Conservation (phyloP, 2,113 vertebrate species). For the Oophaga pumilio region DNA sequence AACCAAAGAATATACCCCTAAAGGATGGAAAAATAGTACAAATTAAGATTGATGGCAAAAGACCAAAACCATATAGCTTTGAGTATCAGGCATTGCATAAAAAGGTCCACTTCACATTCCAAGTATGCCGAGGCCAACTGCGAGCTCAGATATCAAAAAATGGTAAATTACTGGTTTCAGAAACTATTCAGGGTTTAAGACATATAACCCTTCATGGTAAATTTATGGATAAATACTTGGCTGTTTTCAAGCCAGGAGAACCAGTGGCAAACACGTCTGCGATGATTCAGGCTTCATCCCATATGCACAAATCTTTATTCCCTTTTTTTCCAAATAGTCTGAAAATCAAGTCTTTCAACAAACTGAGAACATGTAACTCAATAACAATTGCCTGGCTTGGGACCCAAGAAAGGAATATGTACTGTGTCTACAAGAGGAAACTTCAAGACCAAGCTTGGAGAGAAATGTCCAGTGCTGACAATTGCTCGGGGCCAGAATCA, state of each 20-base stretch:
- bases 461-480: conserved; percentile 63
- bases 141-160: conserved; percentile 75
- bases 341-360: conserved; percentile 88
- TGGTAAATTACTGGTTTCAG: conserved; percentile 70
- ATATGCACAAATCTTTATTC: conserved; percentile 77
- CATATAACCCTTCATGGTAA: conserved; percentile 84
- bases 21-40: conserved; percentile 81
- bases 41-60: conserved; percentile 71
- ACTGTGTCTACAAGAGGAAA: conserved; percentile 82
- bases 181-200: conserved; percentile 73
- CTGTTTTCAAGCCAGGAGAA: conserved; percentile 72
- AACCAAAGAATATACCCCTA: conserved; percentile 69
- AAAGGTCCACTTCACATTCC: conserved; percentile 81
- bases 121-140: conserved; percentile 77
- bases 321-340: conserved; percentile 83
- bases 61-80: conserved; percentile 73
- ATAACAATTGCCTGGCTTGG: conserved; percentile 89
- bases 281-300: conserved; percentile 80
- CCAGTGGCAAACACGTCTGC: conserved; percentile 69
- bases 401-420: conserved; percentile 84
- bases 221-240: conserved; percentile 72
- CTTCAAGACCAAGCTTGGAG: conserved; percentile 64
- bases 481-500: conserved; percentile 82
- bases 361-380: conserved; percentile 82
- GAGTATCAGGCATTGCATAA: conserved; percentile 78